A percentile compares a stretch with the other conserved stretches of the same genome.
Conservation (phyloP, 37 sponge, comb jelly and placozoan genomes). For the Ianthella basta region DNA sequence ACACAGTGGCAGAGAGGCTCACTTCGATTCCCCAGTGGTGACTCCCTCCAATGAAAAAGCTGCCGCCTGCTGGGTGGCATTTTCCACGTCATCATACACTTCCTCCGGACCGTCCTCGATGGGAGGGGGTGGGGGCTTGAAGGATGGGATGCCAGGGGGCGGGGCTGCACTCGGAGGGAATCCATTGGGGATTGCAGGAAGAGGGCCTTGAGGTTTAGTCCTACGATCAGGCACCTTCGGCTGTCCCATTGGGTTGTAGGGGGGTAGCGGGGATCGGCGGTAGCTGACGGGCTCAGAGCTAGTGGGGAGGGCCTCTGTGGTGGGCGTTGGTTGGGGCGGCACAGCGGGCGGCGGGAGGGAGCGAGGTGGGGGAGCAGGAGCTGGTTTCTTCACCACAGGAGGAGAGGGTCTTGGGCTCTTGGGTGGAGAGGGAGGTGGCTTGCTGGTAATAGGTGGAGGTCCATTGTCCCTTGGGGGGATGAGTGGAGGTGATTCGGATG, state of each 20-base stretch:
- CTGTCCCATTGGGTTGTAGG: not conserved
- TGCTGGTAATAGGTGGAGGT: not conserved
- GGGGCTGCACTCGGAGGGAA: not conserved
- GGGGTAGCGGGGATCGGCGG: conserved; percentile 1
- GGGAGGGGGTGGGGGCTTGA: conserved; percentile 30
- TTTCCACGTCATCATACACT: conserved; percentile 17
- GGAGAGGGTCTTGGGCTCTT: not conserved
- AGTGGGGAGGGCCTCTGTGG: not conserved
- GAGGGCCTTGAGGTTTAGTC: not conserved
- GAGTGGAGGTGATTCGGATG: not conserved
- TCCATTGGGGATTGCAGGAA: not conserved
- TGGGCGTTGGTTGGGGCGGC: not conserved
- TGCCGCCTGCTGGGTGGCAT: not conserved
- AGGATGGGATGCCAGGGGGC: not conserved
- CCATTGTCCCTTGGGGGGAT: not conserved
- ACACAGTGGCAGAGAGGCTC: not conserved
- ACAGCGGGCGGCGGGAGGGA: not conserved
- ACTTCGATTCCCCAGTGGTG: conserved; percentile 4
- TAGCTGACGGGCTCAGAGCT: not conserved
- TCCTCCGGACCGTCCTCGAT: conserved; percentile 2
- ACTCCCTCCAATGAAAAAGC: not conserved
- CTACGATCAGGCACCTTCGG: not conserved
- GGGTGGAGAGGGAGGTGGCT: not conserved
- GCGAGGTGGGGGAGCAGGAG: conserved; percentile 2
- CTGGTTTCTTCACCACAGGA: not conserved